Evolutionary conservation across 2,888 invertebrate genomes (phyloP).

Genomic region (Archips xylosteana): DNA sequence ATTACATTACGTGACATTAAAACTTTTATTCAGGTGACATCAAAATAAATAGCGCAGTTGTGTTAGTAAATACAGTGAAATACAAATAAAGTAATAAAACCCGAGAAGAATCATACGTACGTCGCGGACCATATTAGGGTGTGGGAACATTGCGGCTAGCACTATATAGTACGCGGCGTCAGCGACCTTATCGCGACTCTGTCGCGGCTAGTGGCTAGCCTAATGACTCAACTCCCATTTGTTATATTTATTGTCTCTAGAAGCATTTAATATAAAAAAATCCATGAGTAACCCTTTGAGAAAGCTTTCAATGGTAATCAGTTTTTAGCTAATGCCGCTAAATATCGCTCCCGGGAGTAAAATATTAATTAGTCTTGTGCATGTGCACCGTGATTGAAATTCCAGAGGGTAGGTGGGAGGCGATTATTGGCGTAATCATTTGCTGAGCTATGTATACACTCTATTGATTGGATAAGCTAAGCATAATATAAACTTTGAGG

Average conservation of each 20-base stretch:
- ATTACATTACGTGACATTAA: constrained; percentile 50
- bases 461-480: constrained; percentile 7
- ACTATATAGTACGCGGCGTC: constrained; percentile 3
- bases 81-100: constrained; percentile 11
- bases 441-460: constrained; percentile 25
- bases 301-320: neutral
- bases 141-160: neutral
- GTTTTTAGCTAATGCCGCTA: constrained; percentile 15
- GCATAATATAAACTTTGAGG: constrained; percentile 1
- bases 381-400: constrained; percentile 38
- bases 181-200: neutral
- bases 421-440: constrained; percentile 29
- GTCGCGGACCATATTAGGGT: constrained; percentile 7
- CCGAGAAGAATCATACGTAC: constrained; percentile 12
- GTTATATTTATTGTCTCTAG: neutral
- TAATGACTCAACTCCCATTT: constrained; percentile 7
- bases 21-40: constrained; percentile 34
- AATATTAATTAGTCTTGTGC: constrained; percentile 30
- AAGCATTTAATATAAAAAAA: neutral
- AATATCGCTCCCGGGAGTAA: constrained; percentile 21
- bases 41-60: constrained; percentile 32
- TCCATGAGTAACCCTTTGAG: neutral
- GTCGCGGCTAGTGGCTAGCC: neutral
- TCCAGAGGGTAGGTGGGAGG: constrained; percentile 25
- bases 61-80: constrained; percentile 33